These are phyloP conservation scores for Physocephala rufipes DNA, from an alignment of 2,888 invertebrate species.

Conservation along the genomic window DNA sequence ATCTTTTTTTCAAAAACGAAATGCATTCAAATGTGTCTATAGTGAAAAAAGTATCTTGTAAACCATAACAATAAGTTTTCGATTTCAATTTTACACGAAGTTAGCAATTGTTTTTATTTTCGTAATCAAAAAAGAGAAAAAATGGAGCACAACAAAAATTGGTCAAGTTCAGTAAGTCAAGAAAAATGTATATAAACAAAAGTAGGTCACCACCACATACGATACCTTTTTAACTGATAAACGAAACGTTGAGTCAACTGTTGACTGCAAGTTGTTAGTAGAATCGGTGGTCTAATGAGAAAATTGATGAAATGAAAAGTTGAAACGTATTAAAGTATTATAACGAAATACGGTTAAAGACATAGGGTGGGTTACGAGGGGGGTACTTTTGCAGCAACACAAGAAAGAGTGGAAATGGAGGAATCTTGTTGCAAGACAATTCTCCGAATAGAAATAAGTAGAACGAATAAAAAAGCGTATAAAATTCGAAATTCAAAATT, in stretches of 20 bases:
- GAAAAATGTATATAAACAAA: slow-evolving; percentile 63
- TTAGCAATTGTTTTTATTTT: slow-evolving; percentile 18
- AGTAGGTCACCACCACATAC: slow-evolving; percentile 59
- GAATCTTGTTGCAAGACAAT: too few species aligned
- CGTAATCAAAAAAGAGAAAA: neutral
- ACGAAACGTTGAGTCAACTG: slow-evolving; percentile 45
- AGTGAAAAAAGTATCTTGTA: slow-evolving; percentile 25
- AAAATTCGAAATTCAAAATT: too few species aligned
- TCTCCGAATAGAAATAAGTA: too few species aligned
- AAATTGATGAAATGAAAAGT: slow-evolving; percentile 17
- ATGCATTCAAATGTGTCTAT: too few species aligned
- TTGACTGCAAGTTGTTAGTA: slow-evolving; percentile 27
- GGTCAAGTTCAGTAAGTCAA: slow-evolving; percentile 68
- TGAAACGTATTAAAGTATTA: slow-evolving; percentile 42
- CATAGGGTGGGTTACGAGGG: too few species aligned
- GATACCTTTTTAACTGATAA: neutral
- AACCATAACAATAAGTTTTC: neutral
- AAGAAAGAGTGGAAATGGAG: too few species aligned
- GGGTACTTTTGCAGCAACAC: too few species aligned
- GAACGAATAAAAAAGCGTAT: too few species aligned
- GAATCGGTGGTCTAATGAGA: neutral
- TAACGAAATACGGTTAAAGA: too few species aligned
- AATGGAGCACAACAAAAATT: slow-evolving; percentile 61
- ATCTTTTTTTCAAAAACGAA: too few species aligned
- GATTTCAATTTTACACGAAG: slow-evolving; percentile 2